Evolutionary conservation across 2,113 vertebrate genomes (phyloP), one percentile per base, ranked within the genome.

Genomic region (Mastomys coucha): DNA sequence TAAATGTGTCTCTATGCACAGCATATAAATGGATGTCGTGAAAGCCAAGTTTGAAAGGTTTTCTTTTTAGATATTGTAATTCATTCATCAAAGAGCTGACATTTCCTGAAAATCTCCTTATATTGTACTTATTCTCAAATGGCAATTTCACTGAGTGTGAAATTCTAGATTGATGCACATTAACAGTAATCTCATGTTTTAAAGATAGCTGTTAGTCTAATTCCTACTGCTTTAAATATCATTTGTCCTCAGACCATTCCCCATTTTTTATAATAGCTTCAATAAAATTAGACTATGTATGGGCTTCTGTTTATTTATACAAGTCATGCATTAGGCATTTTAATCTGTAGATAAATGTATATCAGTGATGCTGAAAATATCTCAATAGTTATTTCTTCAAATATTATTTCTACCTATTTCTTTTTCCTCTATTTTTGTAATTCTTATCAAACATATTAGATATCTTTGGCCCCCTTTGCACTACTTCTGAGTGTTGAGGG

Each of bases 291-390:
- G 51, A 53, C 69, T 60, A 60, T 26, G 3, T 80, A 12, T 95
- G 1, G 31, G 42, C 76, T 93, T 95, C 63, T 85, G 36, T 88
- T 88, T 87, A 51, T 75, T 78, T 88, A 78, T 42, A 13, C 19
- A 90, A 53, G 6, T 8, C 70, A 49, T 75, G 51, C 7, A n/a
- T 22, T 89, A 28, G 11, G 26, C 17, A 77, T 63, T 60, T 94
- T 91, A 67, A 75, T 93, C 31, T 51, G 4, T 91, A 58, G 33
- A 69, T 93, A 85, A 73, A 19, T 63, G 8, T 36, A 24, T 88
- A 81, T 81, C 58, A 31, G 39, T 94, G 28, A 39, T 92, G 65
- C 28, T 90, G 24, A 82, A 93, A 95, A 67, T 51, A 92, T 94
- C 39, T 91, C 36, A 75, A 12, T 92, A 78, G 60, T 84, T 73